Conservation (phyloP, 2,797 vertebrate species). For the Coregonus suidteri region DNA sequence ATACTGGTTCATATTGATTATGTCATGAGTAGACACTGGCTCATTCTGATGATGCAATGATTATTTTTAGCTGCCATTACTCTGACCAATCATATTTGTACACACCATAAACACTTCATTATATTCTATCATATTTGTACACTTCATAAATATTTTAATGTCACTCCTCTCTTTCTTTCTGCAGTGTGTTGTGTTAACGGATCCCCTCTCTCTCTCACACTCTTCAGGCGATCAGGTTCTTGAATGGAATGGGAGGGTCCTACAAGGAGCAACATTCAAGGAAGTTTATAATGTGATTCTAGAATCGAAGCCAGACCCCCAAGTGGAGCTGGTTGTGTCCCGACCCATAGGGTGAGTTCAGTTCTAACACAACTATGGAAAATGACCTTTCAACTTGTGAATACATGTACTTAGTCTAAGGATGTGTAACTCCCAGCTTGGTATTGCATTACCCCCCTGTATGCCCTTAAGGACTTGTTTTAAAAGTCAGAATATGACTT, state of each 20-base stretch:
- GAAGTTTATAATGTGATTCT: constrained; percentile 98
- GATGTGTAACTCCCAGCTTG: background rate
- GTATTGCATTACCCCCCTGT: background rate
- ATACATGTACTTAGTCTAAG: background rate
- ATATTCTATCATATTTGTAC: too few relatives aligned
- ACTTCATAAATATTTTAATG: background rate
- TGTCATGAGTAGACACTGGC: background rate
- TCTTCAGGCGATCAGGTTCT: constrained; percentile 92
- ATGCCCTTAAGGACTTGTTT: background rate
- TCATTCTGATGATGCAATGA: background rate
- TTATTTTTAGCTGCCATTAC: background rate
- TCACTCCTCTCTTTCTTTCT: background rate
- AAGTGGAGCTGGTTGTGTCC: constrained; percentile 94
- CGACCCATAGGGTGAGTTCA: constrained; percentile 75
- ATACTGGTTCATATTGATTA: too few relatives aligned
- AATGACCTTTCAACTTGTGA: background rate
- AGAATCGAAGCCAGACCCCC: constrained; percentile 92
- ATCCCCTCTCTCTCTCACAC: background rate
- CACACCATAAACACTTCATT: too few relatives aligned
- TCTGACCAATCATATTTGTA: too few relatives aligned
- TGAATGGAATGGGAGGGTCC: constrained; percentile 91
- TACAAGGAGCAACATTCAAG: constrained; percentile 95
- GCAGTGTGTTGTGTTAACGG: too few relatives aligned
- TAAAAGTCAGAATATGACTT: too few relatives aligned
- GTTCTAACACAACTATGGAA: background rate